Evolutionary conservation across 2,113 vertebrate species (phyloP).

Genomic region (Epinephelus moara): DNA sequence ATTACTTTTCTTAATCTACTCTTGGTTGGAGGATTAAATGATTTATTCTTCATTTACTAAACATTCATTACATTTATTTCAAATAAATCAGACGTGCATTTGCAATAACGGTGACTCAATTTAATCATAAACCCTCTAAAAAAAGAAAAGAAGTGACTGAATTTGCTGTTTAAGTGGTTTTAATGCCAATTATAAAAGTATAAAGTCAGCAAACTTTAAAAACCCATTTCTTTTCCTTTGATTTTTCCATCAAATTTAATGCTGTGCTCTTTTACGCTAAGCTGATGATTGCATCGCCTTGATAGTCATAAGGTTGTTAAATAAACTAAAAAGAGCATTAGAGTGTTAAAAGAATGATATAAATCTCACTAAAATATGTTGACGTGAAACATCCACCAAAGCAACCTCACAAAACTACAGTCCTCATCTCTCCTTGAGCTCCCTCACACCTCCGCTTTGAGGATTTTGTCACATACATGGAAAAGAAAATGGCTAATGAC

Average conservation of each 20-base stretch:
- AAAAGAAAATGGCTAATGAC: constrained; percentile 33
- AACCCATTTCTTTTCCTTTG: constrained; percentile 14
- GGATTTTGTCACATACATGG: constrained; percentile 27
- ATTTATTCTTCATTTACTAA: constrained; percentile 41
- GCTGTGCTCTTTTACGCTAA: constrained; percentile 7
- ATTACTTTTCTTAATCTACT: constrained; percentile 39
- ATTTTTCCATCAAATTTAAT: constrained; percentile 32
- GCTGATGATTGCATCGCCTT: constrained; percentile 8
- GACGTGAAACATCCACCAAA: constrained; percentile 1
- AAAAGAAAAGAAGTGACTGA: background rate
- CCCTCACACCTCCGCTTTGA: background rate
- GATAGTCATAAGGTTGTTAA: constrained; percentile 1
- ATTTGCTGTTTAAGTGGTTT: constrained; percentile 31
- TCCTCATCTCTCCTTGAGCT: background rate
- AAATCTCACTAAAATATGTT: background rate
- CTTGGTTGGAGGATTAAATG: constrained; percentile 29
- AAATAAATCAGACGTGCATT: constrained; percentile 33
- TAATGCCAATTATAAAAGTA: constrained; percentile 47
- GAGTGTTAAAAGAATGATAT: background rate
- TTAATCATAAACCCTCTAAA: constrained; percentile 21
- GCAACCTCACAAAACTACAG: background rate
- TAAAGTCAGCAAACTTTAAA: constrained; percentile 38
- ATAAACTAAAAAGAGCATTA: constrained; percentile 26
- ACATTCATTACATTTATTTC: constrained; percentile 39
- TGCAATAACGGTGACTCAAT: background rate